Base-by-base conservation (phyloP, 2,888 invertebrate genomes). In the Dynastes maya region DNA sequence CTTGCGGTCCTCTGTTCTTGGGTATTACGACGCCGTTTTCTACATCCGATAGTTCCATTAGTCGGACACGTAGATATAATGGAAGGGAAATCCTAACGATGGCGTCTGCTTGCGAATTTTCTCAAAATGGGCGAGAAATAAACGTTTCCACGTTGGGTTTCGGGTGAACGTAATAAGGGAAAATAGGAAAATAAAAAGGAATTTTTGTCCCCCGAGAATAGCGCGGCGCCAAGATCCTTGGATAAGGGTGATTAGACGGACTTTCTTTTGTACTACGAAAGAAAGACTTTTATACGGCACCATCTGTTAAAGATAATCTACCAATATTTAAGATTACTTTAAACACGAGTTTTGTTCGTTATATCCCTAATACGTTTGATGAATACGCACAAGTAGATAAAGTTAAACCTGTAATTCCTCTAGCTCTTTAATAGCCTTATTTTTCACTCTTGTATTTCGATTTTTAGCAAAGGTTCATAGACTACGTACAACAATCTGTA, bases 61-160 rank as follows among this genome's bases (percentile, higher is more conserved):
- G 72, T 74, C 51, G 72, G 61, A 61, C 58, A 45, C 61, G 72
- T 61, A 74, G 22, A 27, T 67, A 67, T 67, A 45, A 45, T 68
- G 49, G 49, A 51, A 11, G 68, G 22, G 51, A 51, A 63, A 63
- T 63, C 11, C 9, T 63, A 63, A 29, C 63, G 63, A 32, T 32
- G 63, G 63, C 63, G 32, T 63, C 63, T 63, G 63, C 29, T 29
- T 32, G 29, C 13, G 32, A 63, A 63, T 63, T 63, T 29, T 32
- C 63, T 63, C 32, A 13, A 63, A 63, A 63, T 32, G 63, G 11
- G 29, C 8, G 29, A 29, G 63, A 32, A 63, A 63, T 32, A 32
- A 32, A 63, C 63, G 63, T 63, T 63, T 27, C 32, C 63, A 29
- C 22, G 22, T 58, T 22, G 22, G 55, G 55, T 58, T 58, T 58